Base-by-base conservation (phyloP, 2,797 vertebrate genomes). In the Centropyge bicolor region DNA sequence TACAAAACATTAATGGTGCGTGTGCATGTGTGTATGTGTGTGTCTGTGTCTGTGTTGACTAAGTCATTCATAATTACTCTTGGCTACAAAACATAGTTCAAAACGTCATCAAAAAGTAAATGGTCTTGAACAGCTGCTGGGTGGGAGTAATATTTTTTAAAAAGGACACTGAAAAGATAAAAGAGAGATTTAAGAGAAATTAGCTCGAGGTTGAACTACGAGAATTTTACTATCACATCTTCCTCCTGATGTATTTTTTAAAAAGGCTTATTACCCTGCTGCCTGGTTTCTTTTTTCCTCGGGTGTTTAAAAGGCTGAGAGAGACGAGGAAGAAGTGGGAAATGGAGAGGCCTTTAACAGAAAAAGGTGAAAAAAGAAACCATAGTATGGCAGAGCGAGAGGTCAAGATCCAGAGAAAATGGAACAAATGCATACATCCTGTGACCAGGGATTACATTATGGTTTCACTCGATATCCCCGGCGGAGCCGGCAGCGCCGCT, bases 401-500 rank as follows among this genome's bases (percentile, higher is more conserved):
- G 73, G 80, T 80, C 68, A 67, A 24, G 40, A 70, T 24, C n/a
- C 5, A 61, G 31, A 67, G 56, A 73, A 51, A 82, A 70, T 7
- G 38, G 76, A 80, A 52, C 63, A 57, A 78, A 65, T 49, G 54
- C 46, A 73, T 45, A 72, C 46, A 76, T 70, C 40, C 64, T 27
- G 62, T 71, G 64, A 84, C n/a, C 65, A 76, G 75, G 65, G 56
- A 86, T 79, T 63, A 74, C 56, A 77, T 82, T 78, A 67, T 84
- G 60, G 61, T 85, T 85, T 67, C 55, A 79, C 73, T 70, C 27
- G 1, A 78, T 81, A 78, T 77, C 63, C 85, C 67, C 77, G 49
- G 78, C 5, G 43, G 84, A 41, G 70, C 43, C 74, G 19, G 71
- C 62, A 65, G 69, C 56, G 85, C 64, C 74, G 78, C 85, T 76